A percentile compares a stretch with the other conserved stretches of the same genome.
These are phyloP conservation scores for Eledona agricola DNA, from an alignment of 2,888 invertebrate species.

Conservation along the genomic window DNA sequence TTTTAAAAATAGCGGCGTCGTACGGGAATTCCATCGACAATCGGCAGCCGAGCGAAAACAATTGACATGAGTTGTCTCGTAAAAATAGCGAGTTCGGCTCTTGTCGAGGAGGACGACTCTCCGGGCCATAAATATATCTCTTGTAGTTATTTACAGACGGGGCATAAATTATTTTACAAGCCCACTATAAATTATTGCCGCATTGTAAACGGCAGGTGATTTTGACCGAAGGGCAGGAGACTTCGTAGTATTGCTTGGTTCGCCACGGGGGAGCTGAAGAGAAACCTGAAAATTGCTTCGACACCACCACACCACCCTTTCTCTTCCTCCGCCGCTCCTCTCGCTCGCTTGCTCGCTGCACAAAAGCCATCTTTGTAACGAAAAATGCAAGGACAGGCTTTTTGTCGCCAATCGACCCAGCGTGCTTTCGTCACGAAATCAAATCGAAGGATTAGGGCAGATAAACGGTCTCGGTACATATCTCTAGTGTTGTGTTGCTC, in stretches of 20 bases:
- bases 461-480: background rate
- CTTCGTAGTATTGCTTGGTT: slow-evolving; percentile 20
- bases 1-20: slow-evolving; percentile 26
- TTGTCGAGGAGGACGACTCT: slow-evolving; percentile 37
- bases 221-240: slow-evolving; percentile 37
- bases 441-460: background rate
- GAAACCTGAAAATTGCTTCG: slow-evolving; percentile 27
- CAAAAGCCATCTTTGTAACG: slow-evolving; percentile 19
- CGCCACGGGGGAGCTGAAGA: slow-evolving; percentile 28
- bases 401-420: no score
- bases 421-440: slow-evolving; percentile 1
- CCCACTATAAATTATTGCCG: slow-evolving; percentile 54
- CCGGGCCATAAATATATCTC: slow-evolving; percentile 36
- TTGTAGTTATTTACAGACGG: slow-evolving; percentile 52
- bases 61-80: slow-evolving; percentile 35
- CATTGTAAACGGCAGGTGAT: slow-evolving; percentile 55
- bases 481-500: slow-evolving; percentile 14
- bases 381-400: slow-evolving; percentile 29
- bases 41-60: slow-evolving; percentile 31
- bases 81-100: slow-evolving; percentile 38
- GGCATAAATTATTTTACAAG: slow-evolving; percentile 57
- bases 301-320: slow-evolving; percentile 29
- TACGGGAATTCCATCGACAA: slow-evolving; percentile 29
- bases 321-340: slow-evolving; percentile 1
- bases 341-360: slow-evolving; percentile 3